Conservation (phyloP, 2,888 invertebrate species). For the Acheta domesticus region DNA sequence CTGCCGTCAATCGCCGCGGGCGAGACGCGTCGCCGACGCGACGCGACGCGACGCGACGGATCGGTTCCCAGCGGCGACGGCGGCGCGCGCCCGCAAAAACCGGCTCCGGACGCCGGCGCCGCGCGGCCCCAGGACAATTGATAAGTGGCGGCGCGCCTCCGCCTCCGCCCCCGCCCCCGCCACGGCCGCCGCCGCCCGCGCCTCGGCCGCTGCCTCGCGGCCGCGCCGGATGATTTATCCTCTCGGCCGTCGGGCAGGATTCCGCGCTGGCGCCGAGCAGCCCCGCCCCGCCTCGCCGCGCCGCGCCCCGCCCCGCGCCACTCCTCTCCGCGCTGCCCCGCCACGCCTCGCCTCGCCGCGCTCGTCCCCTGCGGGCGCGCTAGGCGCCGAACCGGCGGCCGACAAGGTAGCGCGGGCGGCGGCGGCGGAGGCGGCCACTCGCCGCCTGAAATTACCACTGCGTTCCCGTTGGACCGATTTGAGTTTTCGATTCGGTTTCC, state of each 20-base stretch:
- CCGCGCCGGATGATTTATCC: background rate
- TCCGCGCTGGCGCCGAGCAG: background rate
- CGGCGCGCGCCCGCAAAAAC: background rate
- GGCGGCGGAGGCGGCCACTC: background rate
- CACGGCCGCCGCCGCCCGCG: background rate
- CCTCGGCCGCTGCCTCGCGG: background rate
- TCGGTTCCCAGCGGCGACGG: background rate
- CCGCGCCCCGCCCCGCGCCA: background rate
- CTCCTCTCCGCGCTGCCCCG: background rate
- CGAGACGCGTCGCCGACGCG: no score
- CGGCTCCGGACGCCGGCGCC: conserved; percentile 3
- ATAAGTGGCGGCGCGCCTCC: background rate
- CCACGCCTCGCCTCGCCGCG: no score
- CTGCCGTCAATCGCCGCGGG: no score
- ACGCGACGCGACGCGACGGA: background rate
- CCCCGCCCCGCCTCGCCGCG: background rate
- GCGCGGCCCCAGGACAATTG: background rate
- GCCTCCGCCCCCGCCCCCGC: background rate
- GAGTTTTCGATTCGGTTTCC: background rate
- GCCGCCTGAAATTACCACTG: background rate
- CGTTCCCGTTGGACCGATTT: background rate
- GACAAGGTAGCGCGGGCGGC: no score
- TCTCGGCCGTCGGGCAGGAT: background rate
- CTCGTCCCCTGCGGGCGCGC: no score
- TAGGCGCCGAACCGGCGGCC: no score